Base-by-base conservation (phyloP, 2,888 invertebrate genomes). In the Aelia acuminata region DNA sequence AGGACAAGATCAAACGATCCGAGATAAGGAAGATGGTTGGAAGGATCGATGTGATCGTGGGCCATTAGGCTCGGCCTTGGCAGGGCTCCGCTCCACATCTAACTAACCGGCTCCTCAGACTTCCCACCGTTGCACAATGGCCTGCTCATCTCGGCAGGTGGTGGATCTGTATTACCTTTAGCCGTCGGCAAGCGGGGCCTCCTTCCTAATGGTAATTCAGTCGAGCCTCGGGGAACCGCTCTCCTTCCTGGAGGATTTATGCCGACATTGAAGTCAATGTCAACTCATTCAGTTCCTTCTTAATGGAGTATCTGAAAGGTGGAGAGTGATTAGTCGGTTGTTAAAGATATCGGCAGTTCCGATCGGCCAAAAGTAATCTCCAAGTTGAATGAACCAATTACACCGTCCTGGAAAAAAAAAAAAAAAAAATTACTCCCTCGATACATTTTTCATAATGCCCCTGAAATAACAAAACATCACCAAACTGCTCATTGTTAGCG, bases 11-110 rank as follows among this genome's bases (percentile, higher is more conserved):
- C 31, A 63, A 63, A 63, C 31, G 1, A 7, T 0, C 31, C n/a
- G n/a, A 43, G 63, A 63, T 63, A 63, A 63, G 18, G 31, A 63
- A 18, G 31, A 1, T 31, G 3, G 1, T n/a, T 26, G n/a, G 57
- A 57, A 57, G 26, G 57, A 57, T 63, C 31, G 63, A 63, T 31
- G 63, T 63, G 63, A 20, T 63, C 31, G 31, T 63, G 63, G 63
- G 8, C 84, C 31, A 63, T 63, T 63, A 63, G 63, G 15, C 1
- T 2, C 18, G 31, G 31, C 63, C 31, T 63, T 31, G 63, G 31
- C 15, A 4, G 3, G 7, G 18, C 63, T 22, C 63, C 63, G 63
- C 63, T 63, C 63, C 63, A 63, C 5, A 31, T 63, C 63, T 63
- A 63, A 63, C 13, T 63, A 63, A 63, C 31, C 18, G 18, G 63